Evolutionary conservation across 2,888 invertebrate species (phyloP).

Genomic region (Xanthia icteritia): DNA sequence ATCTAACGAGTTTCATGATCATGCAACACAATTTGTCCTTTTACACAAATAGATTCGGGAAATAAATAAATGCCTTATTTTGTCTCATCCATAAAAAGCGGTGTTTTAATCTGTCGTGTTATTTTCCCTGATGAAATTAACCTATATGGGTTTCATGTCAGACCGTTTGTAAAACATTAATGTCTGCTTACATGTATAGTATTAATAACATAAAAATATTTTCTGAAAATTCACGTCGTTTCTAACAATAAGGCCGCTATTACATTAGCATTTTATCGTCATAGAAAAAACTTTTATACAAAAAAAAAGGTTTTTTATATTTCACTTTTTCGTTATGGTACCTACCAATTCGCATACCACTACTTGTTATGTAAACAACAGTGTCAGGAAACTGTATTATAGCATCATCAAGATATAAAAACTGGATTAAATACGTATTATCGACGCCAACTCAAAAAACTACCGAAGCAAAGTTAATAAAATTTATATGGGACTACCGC

Average conservation of each 20-base stretch:
- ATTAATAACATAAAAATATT: background rate
- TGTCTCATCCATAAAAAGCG: background rate
- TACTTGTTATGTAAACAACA: too few relatives aligned
- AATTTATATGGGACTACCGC: too few relatives aligned
- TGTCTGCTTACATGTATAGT: background rate
- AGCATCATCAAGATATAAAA: too few relatives aligned
- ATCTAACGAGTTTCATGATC: background rate
- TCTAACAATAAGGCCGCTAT: background rate
- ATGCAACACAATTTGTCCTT: background rate
- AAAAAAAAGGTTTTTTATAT: too few relatives aligned
- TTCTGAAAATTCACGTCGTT: background rate
- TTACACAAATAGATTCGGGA: background rate
- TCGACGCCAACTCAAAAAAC: too few relatives aligned
- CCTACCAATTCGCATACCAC: too few relatives aligned
- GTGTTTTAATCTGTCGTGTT: background rate
- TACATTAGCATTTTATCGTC: background rate
- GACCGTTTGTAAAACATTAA: background rate
- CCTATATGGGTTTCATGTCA: background rate
- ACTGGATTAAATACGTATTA: too few relatives aligned
- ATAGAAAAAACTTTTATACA: background rate
- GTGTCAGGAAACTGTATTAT: too few relatives aligned
- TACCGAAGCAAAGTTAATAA: too few relatives aligned
- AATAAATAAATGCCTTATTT: background rate
- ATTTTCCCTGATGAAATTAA: slow-evolving; percentile 17
- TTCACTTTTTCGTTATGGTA: too few relatives aligned